phyloP scores from a whole-genome alignment of 2,113 vertebrate species.

The Melanotaenia duboulayi region DNA sequence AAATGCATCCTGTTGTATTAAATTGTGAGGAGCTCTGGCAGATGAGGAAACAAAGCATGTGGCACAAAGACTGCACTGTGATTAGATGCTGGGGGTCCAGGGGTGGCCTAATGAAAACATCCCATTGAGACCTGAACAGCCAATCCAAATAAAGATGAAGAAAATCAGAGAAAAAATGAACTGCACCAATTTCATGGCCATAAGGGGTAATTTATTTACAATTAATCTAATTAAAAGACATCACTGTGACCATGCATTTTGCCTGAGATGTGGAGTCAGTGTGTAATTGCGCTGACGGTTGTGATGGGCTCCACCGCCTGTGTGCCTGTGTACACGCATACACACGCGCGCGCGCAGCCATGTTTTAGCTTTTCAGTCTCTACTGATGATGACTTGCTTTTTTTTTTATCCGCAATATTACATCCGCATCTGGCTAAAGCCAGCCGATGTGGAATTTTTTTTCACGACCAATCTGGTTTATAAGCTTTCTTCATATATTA shows the following conservation, averaged over 20 bases:
- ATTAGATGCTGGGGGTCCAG: slow-evolving; percentile 25
- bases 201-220: slow-evolving; percentile 28
- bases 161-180: background rate
- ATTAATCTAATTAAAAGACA: slow-evolving; percentile 37
- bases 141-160: slow-evolving; percentile 13
- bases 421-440: slow-evolving; percentile 12
- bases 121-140: slow-evolving; percentile 20
- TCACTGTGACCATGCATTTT: slow-evolving; percentile 20
- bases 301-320: slow-evolving; percentile 46
- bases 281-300: slow-evolving; percentile 65
- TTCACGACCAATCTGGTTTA: background rate
- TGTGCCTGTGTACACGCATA: background rate
- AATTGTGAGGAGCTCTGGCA: slow-evolving; percentile 32
- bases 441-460: background rate
- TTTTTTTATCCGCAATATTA: slow-evolving; percentile 54
- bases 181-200: slow-evolving; percentile 4
- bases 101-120: slow-evolving; percentile 38
- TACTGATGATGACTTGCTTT: slow-evolving; percentile 77
- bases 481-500: background rate
- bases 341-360: slow-evolving; percentile 71
- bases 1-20: slow-evolving; percentile 17
- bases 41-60: slow-evolving; percentile 39
- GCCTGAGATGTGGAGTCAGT: slow-evolving; percentile 47
- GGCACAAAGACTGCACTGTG: slow-evolving; percentile 54
- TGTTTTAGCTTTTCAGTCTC: slow-evolving; percentile 68